A percentile compares a stretch with the other conserved stretches of the same genome.
phyloP scores from a whole-genome alignment of 2,797 vertebrate species.

The Borostomias antarcticus region DNA sequence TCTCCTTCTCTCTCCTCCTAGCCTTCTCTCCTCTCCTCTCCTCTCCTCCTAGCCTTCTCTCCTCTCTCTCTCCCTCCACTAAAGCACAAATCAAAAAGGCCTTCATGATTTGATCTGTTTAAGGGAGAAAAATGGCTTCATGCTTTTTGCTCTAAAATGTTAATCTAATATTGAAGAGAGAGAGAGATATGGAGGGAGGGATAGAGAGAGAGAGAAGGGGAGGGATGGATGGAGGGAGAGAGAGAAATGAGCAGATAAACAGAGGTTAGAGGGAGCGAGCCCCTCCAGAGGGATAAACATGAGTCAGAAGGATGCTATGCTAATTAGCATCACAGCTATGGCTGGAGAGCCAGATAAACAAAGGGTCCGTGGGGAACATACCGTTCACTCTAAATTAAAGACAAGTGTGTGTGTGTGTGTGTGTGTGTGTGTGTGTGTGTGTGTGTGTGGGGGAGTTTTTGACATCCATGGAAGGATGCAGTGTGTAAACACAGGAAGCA shows the following conservation, averaged over 20 bases:
- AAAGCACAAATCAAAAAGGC: background rate
- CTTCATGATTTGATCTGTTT: conserved; percentile 33
- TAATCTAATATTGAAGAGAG: background rate
- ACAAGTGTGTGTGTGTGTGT: background rate
- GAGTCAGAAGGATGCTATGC: conserved; percentile 42
- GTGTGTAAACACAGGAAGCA: conserved; percentile 68
- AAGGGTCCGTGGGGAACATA: conserved; percentile 21
- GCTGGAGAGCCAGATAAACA: conserved; percentile 24
- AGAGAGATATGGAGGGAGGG: background rate
- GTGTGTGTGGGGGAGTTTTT: no score
- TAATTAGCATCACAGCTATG: conserved; percentile 17
- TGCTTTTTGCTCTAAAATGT: background rate
- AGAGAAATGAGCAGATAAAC: conserved; percentile 11
- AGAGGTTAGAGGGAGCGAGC: conserved; percentile 12
- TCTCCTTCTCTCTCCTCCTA: conserved; percentile 6
- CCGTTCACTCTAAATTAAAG: conserved; percentile 4
- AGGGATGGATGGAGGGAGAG: background rate
- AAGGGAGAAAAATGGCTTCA: background rate
- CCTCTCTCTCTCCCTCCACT: background rate
- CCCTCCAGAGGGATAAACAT: conserved; percentile 22
- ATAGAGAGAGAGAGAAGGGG: conserved; percentile 5
- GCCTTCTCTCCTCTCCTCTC: background rate
- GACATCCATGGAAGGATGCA: conserved; percentile 60
- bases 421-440: background rate
- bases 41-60: background rate